A percentile compares a stretch with the other conserved stretches of the same genome.
These are phyloP conservation scores for Amiota mariae DNA, from an alignment of 2,888 invertebrate species.

Conservation along the genomic window DNA sequence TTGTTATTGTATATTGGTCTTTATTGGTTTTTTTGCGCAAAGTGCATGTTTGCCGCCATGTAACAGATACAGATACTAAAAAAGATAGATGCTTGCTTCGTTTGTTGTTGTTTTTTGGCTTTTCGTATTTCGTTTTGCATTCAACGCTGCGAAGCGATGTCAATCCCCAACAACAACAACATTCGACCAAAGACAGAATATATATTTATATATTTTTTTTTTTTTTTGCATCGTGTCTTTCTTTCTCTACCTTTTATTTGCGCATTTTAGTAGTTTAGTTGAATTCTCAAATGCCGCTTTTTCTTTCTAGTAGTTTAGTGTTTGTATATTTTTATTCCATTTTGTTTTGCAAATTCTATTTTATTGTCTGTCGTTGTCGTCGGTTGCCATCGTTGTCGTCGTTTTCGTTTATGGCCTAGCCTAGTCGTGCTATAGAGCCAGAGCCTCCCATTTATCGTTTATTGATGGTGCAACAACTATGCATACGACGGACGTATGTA, in stretches of 20 bases:
- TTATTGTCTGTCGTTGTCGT: not conserved
- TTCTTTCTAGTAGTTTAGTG: not conserved
- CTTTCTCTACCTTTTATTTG: conserved; percentile 11
- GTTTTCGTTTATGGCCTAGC: not conserved
- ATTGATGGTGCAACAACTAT: conserved; percentile 4
- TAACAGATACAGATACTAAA: too few relatives aligned
- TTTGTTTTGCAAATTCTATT: conserved; percentile 20
- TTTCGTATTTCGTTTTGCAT: not conserved
- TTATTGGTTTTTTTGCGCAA: too few relatives aligned
- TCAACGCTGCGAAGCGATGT: too few relatives aligned
- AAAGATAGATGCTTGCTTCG: too few relatives aligned
- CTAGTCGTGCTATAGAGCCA: too few relatives aligned
- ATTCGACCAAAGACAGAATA: not conserved
- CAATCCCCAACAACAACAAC: too few relatives aligned
- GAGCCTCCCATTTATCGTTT: not conserved
- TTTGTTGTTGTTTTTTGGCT: not conserved
- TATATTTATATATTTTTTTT: too few relatives aligned
- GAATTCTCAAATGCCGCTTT: conserved; percentile 16
- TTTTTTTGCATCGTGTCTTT: not conserved
- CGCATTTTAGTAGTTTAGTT: not conserved
- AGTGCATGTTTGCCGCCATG: too few relatives aligned
- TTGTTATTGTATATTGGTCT: too few relatives aligned
- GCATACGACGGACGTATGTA: too few relatives aligned
- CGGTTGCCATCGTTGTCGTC: not conserved
- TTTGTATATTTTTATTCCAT: not conserved